Base-by-base conservation (phyloP, 1,140 invertebrate genomes). In the honey bee (Apis mellifera) region DNA sequence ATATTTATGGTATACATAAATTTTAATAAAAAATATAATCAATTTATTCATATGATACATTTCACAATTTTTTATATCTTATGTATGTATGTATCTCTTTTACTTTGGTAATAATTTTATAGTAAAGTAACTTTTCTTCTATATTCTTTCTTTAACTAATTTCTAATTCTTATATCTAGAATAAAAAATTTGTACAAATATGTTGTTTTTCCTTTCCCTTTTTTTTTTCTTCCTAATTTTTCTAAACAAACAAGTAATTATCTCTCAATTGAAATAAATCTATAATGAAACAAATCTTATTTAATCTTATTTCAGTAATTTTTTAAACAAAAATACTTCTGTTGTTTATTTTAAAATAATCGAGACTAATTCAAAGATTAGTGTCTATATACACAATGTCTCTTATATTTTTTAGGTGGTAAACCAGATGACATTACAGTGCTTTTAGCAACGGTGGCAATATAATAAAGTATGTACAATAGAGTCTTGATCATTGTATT, bases 371-470 rank as follows among this genome's bases (percentile, higher is more conserved):
- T 52, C n/a, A 60, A 66, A 74, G 55, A 11, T 59, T 19, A 15
- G 50, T 2, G 13, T 78, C 59, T 42, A n/a, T 73, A 86, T 60
- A 23, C 42, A 66, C 26, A 64, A 17, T 75, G n/a, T 59, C 8
- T 85, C 74, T 86, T 60, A 17, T 71, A 91, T 88, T 93, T 96
- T 95, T 77, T 94, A 99, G 98, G 98, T 93, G 98, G 98, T 81
- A 99, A 99, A 95, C 98, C 98, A 70, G 99, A 99, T 93, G 99
- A 99, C 95, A 99, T 99, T 93, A 99, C 99, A 91, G 98, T 99
- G 90, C 96, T 99, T 88, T 95, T 99, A 89, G 98, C 97, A 88
- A 98, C 97, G 83, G 97, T 98, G 93, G 97, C 96, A 87, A 95
- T 97, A 94, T 97, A 95, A 92, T 90, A 89, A 87, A 89, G 87